These are phyloP conservation scores for Rhinichthys klamathensis DNA, from an alignment of 2,113 vertebrate species.

Conservation along the genomic window DNA sequence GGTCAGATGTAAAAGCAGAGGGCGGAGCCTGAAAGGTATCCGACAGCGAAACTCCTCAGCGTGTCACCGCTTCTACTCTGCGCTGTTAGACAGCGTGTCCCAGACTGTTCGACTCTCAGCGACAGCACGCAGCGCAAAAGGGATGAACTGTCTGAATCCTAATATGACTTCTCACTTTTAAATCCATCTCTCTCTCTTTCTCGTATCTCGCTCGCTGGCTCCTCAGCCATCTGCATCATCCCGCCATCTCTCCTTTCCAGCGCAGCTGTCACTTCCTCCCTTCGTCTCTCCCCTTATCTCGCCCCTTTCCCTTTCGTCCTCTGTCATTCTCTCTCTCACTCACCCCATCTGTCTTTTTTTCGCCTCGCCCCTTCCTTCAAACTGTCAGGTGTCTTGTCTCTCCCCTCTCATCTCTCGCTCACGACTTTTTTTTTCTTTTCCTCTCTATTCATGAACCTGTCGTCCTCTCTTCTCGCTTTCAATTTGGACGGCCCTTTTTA, in stretches of 20 bases:
- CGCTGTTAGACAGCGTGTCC: conserved; percentile 48
- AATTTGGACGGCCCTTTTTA: conserved; percentile 3
- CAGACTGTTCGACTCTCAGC: conserved; percentile 43
- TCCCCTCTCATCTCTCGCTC: conserved; percentile 30
- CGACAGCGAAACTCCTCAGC: conserved; percentile 27
- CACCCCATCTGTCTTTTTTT: conserved; percentile 57
- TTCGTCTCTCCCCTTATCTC: conserved; percentile 42
- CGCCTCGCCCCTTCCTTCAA: conserved; percentile 61
- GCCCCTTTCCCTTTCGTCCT: conserved; percentile 36
- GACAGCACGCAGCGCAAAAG: conserved; percentile 52
- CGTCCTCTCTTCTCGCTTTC: conserved; percentile 19
- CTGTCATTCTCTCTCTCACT: conserved; percentile 60
- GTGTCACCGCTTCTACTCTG: conserved; percentile 43
- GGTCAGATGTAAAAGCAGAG: conserved; percentile 68
- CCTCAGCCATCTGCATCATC: conserved; percentile 38
- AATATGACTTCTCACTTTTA: conserved; percentile 60
- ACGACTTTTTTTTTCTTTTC: background rate
- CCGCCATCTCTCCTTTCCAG: conserved; percentile 41
- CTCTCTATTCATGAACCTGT: conserved; percentile 14
- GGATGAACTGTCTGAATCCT: conserved; percentile 61
- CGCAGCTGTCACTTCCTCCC: conserved; percentile 66
- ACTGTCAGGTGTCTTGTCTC: conserved; percentile 54
- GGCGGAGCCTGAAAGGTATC: conserved; percentile 67
- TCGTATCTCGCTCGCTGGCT: conserved; percentile 21
- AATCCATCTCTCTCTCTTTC: conserved; percentile 47